Conservation (phyloP, 2,113 vertebrate species). For the Pleuronectes platessa region DNA sequence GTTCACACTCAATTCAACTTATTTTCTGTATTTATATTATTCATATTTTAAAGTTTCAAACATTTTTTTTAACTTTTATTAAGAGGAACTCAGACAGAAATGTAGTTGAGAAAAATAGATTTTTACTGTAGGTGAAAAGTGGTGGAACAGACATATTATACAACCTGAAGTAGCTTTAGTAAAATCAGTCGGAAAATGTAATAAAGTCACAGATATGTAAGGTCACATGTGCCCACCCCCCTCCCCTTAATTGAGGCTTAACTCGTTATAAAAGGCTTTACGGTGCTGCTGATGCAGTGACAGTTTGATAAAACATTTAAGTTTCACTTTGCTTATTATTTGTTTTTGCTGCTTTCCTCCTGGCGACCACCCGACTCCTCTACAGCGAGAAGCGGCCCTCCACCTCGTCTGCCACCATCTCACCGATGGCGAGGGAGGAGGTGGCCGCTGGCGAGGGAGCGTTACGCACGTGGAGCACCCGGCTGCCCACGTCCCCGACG, state of each 20-base stretch:
- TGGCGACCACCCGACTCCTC: not conserved
- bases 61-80: too few relatives aligned
- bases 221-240: not conserved
- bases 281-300: constrained; percentile 14
- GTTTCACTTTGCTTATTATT: not conserved
- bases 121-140: not conserved
- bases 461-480: constrained; percentile 93
- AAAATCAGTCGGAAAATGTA: not conserved
- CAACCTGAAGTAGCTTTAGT: not conserved
- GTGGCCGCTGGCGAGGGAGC: constrained; percentile 97
- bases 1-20: not conserved
- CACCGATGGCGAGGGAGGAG: constrained; percentile 94
- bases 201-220: constrained; percentile 5
- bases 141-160: not conserved
- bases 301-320: not conserved
- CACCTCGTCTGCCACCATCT: constrained; percentile 89
- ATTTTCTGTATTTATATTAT: not conserved
- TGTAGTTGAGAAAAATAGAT: not conserved
- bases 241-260: constrained; percentile 28
- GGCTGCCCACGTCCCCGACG: constrained; percentile 83
- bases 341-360: not conserved
- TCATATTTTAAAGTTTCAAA: not conserved
- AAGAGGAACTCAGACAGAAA: not conserved
- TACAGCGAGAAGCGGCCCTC: constrained; percentile 86
- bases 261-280: constrained; percentile 14